Evolutionary conservation across 2,797 vertebrate species (phyloP), one percentile per base, ranked within the genome.

Genomic region (Acanthiza pusilla): DNA sequence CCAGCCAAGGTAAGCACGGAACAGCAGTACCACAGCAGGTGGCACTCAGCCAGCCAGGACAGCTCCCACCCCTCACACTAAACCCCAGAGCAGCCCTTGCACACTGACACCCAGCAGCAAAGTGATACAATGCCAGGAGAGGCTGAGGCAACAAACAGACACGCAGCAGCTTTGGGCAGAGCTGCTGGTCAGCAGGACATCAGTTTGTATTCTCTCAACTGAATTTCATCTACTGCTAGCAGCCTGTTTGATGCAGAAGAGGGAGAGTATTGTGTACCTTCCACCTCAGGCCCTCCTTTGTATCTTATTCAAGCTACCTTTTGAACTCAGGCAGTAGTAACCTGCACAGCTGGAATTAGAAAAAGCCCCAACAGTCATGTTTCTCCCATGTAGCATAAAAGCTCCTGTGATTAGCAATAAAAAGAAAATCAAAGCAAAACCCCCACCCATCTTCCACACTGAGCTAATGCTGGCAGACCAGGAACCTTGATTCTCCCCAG

Each of bases 41-140:
- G 16, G 42, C 1, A 1, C 75, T 57, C 3, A 3, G 54, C n/a
- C 63, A 79, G 53, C 36, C 48, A 68, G 62, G 54, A 14, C 6
- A 0, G 55, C 70, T 70, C 66, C 76, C 60, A 75, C 10, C 53
- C 70, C 43, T 34, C 48, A 48, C 0, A 0, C 9, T 10, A 68
- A 18, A 58, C 23, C 47, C 53, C 0, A 0, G 38, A 75, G 79
- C 66, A 68, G 58, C 4, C 38, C 53, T 58, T 32, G 45, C 30
- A 74, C 34, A 45, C 48, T n/a, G 4, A 75, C 32, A 77, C 7
- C n/a, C 16, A 0, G 32, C 48, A 79, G 57, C 7, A 45, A 91
- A 65, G 36, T 45, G 30, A 32, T 3, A 6, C 0, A 0, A 54
- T 36, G 47, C 58, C 62, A 78, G 45, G 40, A 65, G 47, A 78